Base-by-base conservation (phyloP, 2,797 vertebrate species). In the Danio aesculapii region DNA sequence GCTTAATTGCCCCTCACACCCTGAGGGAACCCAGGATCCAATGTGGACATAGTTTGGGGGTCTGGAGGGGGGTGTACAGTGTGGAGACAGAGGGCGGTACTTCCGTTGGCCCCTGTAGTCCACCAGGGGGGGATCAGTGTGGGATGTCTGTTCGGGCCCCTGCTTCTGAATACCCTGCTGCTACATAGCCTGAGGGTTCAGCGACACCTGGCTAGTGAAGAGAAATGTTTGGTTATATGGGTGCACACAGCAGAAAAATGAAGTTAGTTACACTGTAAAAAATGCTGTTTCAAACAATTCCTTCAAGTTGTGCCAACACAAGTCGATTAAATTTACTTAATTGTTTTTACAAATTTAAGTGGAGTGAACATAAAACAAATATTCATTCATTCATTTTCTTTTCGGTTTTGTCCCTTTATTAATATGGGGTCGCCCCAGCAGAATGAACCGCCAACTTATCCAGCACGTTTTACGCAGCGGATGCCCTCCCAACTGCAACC, bases 1-100 rank as follows among this genome's bases (percentile, higher is more conserved):
- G 74, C 84, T 84, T 89, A 89, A 89, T 86, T 86, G 81, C 80
- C 72, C 73, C 74, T 80, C 44, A 70, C 76, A 82, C 79, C 83
- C 75, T 50, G 58, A 84, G 77, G 87, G 85, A 73, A 83, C 79
- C 82, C 68, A 75, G 66, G 85, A 72, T 86, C 73, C 79, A 81
- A 81, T 74, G 72, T 82, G 81, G 82, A 87, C 81, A 84, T 79
- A 75, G 83, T 85, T 84, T 86, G 78, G 44, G 62, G 79, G 68
- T 83, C 86, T 82, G 68, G 61, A 62, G 58, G 79, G 69, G 77
- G 83, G 81, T 67, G 77, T 86, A 86, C 86, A 84, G 87, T 86
- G 83, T 62, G 62, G 49, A 78, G 62, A 83, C 68, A 63, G 75
- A 81, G 62, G 81, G 69, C 47, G 39, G 77, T 66, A 77, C 82